Percentiles rank a stretch among this genome's conserved stretches.
phyloP scores from a whole-genome alignment of 2,113 vertebrate species.

The Microtus montanus region DNA sequence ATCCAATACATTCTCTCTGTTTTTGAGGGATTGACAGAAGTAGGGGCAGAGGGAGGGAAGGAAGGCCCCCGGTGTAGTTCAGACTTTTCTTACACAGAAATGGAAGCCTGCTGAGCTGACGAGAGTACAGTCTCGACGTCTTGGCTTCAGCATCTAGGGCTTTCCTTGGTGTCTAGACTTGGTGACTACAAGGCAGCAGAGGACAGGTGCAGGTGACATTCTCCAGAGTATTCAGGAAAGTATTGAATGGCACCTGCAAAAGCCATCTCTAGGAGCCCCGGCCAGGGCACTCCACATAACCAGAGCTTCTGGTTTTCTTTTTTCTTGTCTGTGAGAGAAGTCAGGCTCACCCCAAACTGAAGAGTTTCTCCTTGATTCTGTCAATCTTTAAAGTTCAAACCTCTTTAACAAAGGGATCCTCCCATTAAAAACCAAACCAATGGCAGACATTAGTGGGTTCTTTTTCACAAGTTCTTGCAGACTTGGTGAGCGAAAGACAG shows the following conservation, averaged over 20 bases:
- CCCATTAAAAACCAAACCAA: not conserved
- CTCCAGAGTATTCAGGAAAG: too few species aligned
- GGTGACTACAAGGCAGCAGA: not conserved
- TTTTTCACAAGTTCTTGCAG: not conserved
- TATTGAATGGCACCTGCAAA: not conserved
- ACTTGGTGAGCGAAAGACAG: not conserved
- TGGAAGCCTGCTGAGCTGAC: not conserved
- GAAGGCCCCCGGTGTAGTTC: not conserved
- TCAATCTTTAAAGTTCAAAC: slow-evolving; percentile 19
- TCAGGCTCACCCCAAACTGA: not conserved
- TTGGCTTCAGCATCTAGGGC: not conserved
- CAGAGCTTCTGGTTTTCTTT: not conserved
- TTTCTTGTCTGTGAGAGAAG: slow-evolving; percentile 8
- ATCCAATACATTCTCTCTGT: accelerated
- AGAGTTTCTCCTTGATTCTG: not conserved
- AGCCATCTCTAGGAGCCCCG: not conserved
- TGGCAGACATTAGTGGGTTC: not conserved
- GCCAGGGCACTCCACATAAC: not conserved
- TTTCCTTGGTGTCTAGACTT: not conserved
- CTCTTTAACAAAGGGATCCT: not conserved
- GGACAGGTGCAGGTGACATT: not conserved
- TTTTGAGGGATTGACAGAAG: not conserved
- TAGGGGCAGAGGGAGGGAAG: not conserved
- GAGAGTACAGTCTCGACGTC: not conserved
- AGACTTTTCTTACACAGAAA: not conserved